Evolutionary conservation across 1,140 invertebrate species (phyloP).

Genomic region (Cardiocondyla obscurior): DNA sequence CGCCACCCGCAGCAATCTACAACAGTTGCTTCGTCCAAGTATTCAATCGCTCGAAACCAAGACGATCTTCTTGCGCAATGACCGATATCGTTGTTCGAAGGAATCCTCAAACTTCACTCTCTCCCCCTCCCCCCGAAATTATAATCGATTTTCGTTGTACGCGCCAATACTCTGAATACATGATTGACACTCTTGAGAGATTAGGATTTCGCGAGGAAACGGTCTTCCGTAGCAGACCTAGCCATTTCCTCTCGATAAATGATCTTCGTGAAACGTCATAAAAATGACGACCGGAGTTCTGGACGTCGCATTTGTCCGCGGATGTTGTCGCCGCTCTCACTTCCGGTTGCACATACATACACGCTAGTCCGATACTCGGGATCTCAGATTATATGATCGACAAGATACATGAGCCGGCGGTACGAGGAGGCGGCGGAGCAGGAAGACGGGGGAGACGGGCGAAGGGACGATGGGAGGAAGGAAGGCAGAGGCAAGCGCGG

Average conservation of each 20-base stretch:
- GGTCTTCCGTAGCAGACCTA: not conserved
- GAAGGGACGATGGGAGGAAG: not conserved
- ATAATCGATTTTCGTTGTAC: not conserved
- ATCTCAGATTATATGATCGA: not conserved
- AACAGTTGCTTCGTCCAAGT: slow-evolving; percentile 10
- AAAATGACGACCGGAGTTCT: slow-evolving; percentile 7
- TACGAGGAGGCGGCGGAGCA: too few species aligned
- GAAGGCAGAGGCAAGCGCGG: not conserved
- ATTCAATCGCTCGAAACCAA: slow-evolving; percentile 8
- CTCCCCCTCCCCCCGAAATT: not conserved
- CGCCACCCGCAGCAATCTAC: not conserved
- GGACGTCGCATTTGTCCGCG: not conserved
- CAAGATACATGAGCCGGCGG: not conserved
- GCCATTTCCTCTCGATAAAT: not conserved
- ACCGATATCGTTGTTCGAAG: not conserved
- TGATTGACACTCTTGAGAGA: not conserved
- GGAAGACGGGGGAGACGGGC: not conserved
- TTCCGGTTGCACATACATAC: not conserved
- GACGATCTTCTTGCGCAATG: not conserved
- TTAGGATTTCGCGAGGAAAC: not conserved
- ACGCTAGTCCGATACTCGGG: not conserved
- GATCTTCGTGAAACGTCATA: not conserved
- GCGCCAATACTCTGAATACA: not conserved
- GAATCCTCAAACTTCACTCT: not conserved
- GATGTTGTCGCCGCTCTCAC: not conserved